These are phyloP conservation scores for Tetramorium simillimum DNA, from an alignment of 1,140 invertebrate species.

Conservation along the genomic window DNA sequence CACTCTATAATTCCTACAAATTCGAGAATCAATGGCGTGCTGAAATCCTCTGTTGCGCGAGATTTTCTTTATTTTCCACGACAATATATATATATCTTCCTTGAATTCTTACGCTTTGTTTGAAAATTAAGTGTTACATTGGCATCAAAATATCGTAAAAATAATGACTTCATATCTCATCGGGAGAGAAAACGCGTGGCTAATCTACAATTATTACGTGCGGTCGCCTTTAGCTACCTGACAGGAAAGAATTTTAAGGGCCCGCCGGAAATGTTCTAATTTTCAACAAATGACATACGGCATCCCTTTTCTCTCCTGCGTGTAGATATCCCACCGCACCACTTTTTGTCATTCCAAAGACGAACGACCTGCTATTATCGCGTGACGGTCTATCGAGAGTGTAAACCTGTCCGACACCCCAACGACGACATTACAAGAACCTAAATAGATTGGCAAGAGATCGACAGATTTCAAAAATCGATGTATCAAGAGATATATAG, in stretches of 20 bases:
- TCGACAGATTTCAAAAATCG: background rate
- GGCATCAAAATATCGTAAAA: background rate
- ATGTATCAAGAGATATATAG: background rate
- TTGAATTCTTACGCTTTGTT: background rate
- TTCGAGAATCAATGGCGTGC: background rate
- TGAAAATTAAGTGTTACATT: background rate
- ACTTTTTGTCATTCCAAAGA: conserved; percentile 55
- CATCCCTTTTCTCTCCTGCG: conserved; percentile 53
- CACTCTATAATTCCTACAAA: background rate
- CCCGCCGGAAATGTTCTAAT: conserved; percentile 71
- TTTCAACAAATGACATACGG: conserved; percentile 71
- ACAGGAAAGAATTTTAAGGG: conserved; percentile 23
- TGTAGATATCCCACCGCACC: background rate
- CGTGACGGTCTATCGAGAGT: conserved; percentile 70
- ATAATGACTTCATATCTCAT: background rate
- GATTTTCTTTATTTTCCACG: background rate
- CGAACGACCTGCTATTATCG: conserved; percentile 75
- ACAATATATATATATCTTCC: background rate
- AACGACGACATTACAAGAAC: background rate
- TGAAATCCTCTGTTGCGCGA: background rate
- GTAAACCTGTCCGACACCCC: conserved; percentile 68
- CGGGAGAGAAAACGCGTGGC: conserved; percentile 23
- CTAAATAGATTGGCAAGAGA: background rate
- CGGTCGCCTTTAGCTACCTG: conserved; percentile 44
- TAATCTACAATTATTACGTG: conserved; percentile 60